A percentile compares a stretch with the other conserved stretches of the same genome.
Evolutionary conservation across 1,140 invertebrate species (phyloP).

Genomic region (Hesperophylax magnus): DNA sequence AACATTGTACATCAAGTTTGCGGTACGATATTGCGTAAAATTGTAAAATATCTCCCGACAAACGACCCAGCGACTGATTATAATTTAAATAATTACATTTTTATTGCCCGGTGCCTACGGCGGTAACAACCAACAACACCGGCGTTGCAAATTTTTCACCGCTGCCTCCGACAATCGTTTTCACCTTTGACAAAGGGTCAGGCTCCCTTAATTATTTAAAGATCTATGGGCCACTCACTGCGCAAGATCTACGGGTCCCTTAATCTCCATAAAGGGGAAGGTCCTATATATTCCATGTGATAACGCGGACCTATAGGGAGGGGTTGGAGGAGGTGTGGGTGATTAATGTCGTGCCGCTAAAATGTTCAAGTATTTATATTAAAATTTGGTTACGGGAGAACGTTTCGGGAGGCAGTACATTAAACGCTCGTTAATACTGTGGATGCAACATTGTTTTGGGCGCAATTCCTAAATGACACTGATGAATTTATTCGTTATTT

Average conservation of each 20-base stretch:
- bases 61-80: neutral
- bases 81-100: conserved; percentile 25
- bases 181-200: conserved; percentile 48
- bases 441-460: conserved; percentile 32
- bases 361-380: conserved; percentile 57
- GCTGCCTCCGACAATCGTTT: conserved; percentile 28
- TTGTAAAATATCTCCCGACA: neutral
- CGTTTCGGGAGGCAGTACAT: conserved; percentile 28
- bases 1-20: too few species aligned
- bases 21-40: too few species aligned
- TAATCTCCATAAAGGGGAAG: conserved; percentile 54
- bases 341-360: conserved; percentile 53
- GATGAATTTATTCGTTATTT: conserved; percentile 20
- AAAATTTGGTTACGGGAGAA: conserved; percentile 48
- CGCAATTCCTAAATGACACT: conserved; percentile 9
- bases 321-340: conserved; percentile 33
- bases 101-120: neutral
- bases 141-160: conserved; percentile 13
- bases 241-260: conserved; percentile 39
- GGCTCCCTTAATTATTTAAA: conserved; percentile 50
- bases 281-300: conserved; percentile 55
- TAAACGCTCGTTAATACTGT: conserved; percentile 46
- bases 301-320: conserved; percentile 40
- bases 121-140: neutral
- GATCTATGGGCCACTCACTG: conserved; percentile 48